These are phyloP conservation scores for Drosophila colorata DNA, from an alignment of 2,888 invertebrate species.

Conservation along the genomic window DNA sequence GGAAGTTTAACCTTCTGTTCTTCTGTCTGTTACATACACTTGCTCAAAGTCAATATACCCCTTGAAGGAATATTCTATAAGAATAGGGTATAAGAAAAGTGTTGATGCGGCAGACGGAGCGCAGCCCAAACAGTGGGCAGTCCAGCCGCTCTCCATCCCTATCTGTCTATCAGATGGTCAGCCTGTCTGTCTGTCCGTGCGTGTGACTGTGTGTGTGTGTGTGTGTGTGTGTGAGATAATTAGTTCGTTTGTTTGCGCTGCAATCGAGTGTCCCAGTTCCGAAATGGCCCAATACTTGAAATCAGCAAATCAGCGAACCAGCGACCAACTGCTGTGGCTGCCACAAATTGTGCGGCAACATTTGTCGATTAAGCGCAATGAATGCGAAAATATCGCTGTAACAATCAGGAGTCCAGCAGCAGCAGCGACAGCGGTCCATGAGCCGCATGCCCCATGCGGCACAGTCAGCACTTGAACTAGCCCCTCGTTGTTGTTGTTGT, in stretches of 20 bases:
- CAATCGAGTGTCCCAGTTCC: constrained; percentile 43
- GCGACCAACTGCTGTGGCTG: constrained; percentile 66
- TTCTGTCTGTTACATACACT: no score
- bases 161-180: constrained; percentile 19
- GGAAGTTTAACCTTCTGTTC: no score
- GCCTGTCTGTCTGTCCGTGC: not conserved
- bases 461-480: constrained; percentile 69
- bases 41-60: not conserved
- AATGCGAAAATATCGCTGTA: constrained; percentile 76
- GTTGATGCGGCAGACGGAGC: constrained; percentile 48
- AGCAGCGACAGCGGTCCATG: constrained; percentile 43
- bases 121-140: constrained; percentile 1
- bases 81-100: constrained; percentile 26
- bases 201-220: constrained; percentile 9
- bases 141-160: constrained; percentile 2
- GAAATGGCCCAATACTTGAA: constrained; percentile 18
- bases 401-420: constrained; percentile 62
- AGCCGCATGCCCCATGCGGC: constrained; percentile 50
- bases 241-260: constrained; percentile 76
- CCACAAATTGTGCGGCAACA: constrained; percentile 67
- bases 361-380: constrained; percentile 78
- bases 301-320: constrained; percentile 57
- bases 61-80: not conserved
- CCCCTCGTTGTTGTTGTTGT: constrained; percentile 36
- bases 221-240: constrained; percentile 62